Percentiles rank a stretch among this genome's conserved stretches.
phyloP scores from a whole-genome alignment of 2,113 vertebrate species.

The Leptobrachium ailaonicum region DNA sequence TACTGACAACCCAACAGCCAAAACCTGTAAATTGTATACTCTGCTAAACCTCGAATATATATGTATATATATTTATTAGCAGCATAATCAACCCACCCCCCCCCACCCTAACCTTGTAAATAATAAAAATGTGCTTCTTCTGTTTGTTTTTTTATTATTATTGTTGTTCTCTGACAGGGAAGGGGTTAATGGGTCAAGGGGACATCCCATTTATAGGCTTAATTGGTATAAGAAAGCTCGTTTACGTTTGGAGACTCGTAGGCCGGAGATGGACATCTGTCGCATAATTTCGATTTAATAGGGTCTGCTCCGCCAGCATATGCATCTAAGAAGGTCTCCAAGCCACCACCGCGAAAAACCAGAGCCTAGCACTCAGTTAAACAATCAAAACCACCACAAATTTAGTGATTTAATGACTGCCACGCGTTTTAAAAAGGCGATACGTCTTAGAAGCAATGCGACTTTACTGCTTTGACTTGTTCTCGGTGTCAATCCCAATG shows the following conservation, averaged over 20 bases:
- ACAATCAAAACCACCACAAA: no score
- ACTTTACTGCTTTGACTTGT: neutral
- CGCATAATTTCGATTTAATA: neutral
- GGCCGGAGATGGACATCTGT: neutral
- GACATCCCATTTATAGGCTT: neutral
- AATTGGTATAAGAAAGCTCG: neutral
- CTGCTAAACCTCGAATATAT: constrained; percentile 18
- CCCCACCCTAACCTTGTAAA: constrained; percentile 6
- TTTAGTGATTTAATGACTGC: constrained; percentile 19
- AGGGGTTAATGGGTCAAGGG: constrained; percentile 1
- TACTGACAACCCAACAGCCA: constrained; percentile 17
- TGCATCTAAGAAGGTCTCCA: no score
- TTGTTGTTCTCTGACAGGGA: constrained; percentile 3
- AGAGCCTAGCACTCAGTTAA: no score
- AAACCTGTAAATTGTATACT: constrained; percentile 11
- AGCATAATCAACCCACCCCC: neutral
- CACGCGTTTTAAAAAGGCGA: neutral
- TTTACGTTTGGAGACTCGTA: neutral
- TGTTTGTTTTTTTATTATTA: no score
- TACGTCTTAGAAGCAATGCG: neutral
- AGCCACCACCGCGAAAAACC: no score
- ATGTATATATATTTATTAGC: neutral
- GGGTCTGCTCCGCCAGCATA: no score
- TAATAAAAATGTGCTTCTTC: constrained; percentile 4
- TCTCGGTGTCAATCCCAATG: neutral